Percentiles rank a stretch among this genome's conserved stretches.
Conservation (phyloP, 1,140 invertebrate species). For the Eumaeus atala region DNA sequence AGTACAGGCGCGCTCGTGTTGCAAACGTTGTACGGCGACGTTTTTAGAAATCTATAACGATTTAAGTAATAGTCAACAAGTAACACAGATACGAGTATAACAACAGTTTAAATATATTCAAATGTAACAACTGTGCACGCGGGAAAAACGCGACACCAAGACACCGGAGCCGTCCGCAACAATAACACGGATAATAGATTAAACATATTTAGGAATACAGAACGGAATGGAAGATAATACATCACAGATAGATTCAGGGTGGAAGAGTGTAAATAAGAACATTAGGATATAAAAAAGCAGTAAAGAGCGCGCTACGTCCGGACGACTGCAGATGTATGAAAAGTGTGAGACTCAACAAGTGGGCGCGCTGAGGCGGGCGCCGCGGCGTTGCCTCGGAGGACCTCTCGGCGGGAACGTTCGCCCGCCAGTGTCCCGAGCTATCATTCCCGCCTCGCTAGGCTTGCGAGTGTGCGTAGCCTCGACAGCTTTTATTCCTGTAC, state of each 20-base stretch:
- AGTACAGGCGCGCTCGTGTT: conserved; percentile 27
- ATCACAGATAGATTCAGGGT: conserved; percentile 45
- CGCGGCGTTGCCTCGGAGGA: conserved; percentile 35
- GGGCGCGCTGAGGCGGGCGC: conserved; percentile 50
- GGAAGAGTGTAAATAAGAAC: conserved; percentile 24
- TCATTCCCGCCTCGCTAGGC: conserved; percentile 33
- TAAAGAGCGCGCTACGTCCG: conserved; percentile 23
- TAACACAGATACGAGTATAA: conserved; percentile 68
- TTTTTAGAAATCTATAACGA: conserved; percentile 12
- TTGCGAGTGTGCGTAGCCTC: conserved; percentile 36
- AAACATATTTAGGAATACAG: conserved; percentile 44
- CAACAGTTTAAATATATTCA: conserved; percentile 64
- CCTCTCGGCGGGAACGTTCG: conserved; percentile 59
- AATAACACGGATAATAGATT: conserved; percentile 52
- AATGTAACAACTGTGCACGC: conserved; percentile 64
- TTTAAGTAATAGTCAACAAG: conserved; percentile 67
- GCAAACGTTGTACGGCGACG: conserved; percentile 52
- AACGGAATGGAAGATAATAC: conserved; percentile 44
- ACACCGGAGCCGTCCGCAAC: conserved; percentile 50
- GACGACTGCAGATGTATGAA: conserved; percentile 33
- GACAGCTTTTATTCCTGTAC: conserved; percentile 40
- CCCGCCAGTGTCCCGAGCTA: conserved; percentile 52
- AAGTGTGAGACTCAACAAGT: conserved; percentile 68
- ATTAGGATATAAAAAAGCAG: conserved; percentile 23
- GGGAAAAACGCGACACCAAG: no score